A percentile compares a stretch with the other conserved stretches of the same genome.
These are phyloP conservation scores for Belgica antarctica DNA, from an alignment of 2,888 invertebrate genomes.

Conservation along the genomic window DNA sequence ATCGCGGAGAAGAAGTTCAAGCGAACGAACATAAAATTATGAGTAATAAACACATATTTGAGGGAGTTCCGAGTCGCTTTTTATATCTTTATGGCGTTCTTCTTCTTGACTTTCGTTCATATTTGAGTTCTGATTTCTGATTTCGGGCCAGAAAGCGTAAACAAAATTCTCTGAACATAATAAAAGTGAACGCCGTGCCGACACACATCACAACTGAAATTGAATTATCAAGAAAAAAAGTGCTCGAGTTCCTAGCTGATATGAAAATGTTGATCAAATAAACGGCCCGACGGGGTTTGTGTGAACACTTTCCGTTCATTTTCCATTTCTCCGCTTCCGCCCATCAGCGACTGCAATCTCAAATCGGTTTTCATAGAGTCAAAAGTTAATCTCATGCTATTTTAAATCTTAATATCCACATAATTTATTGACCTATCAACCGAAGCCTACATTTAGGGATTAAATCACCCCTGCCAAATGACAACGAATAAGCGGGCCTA, in stretches of 20 bases:
- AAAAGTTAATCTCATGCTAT: background rate
- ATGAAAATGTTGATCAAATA: slow-evolving; percentile 2
- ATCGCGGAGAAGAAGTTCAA: background rate
- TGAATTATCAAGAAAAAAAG: slow-evolving; percentile 13
- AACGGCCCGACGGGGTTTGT: background rate
- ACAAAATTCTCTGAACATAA: slow-evolving; percentile 9
- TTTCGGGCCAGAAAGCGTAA: background rate
- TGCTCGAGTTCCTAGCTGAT: background rate
- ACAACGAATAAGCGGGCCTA: too few relatives aligned
- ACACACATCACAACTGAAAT: slow-evolving; percentile 7
- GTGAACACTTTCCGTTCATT: background rate
- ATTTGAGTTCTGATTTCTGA: slow-evolving; percentile 5
- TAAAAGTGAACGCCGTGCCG: slow-evolving; percentile 5
- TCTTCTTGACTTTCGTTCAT: background rate
- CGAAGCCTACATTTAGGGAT: too few relatives aligned
- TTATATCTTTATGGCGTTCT: slow-evolving; percentile 7
- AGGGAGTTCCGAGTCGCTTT: slow-evolving; percentile 15
- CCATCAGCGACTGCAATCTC: too few relatives aligned
- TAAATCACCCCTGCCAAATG: too few relatives aligned
- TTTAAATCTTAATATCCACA: background rate
- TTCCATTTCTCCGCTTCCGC: too few relatives aligned
- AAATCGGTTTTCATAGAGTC: background rate
- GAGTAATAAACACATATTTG: slow-evolving; percentile 23
- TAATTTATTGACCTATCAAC: slow-evolving; percentile 15
- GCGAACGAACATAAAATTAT: slow-evolving; percentile 19